These are phyloP conservation scores for Misgurnus mizolepis DNA, from an alignment of 2,113 vertebrate species.

Conservation along the genomic window DNA sequence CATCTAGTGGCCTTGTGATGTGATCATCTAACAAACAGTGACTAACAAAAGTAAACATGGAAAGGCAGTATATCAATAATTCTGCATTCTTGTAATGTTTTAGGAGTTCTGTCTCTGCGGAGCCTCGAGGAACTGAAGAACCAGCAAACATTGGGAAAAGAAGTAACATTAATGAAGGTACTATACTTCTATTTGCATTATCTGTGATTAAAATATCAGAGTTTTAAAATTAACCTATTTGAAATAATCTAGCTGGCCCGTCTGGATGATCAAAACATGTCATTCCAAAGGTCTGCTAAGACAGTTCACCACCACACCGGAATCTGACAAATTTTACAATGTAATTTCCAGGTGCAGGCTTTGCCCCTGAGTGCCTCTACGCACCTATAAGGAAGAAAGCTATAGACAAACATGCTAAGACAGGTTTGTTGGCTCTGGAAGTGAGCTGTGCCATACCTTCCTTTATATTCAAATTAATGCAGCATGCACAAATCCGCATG, in stretches of 20 bases:
- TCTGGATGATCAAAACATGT: neutral
- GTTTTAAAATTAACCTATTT: neutral
- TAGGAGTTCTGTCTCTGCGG: conserved; percentile 45
- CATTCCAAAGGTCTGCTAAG: neutral
- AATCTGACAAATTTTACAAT: conserved; percentile 39
- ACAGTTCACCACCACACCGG: neutral
- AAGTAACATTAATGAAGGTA: conserved; percentile 59
- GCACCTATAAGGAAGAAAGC: conserved; percentile 43
- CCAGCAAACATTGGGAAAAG: conserved; percentile 30
- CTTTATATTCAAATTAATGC: neutral
- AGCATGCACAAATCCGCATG: neutral
- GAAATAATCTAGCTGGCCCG: neutral
- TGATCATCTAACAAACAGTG: neutral
- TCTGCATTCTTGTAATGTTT: conserved; percentile 33
- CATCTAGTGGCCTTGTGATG: neutral
- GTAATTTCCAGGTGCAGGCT: conserved; percentile 45
- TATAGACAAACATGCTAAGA: conserved; percentile 14
- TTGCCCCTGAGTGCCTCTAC: conserved; percentile 46
- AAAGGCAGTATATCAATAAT: neutral
- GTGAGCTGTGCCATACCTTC: neutral
- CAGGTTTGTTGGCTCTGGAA: conserved; percentile 47
- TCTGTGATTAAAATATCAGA: neutral
- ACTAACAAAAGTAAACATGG: conserved; percentile 8
- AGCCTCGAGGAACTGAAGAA: conserved; percentile 30
- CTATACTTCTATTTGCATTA: neutral